These are phyloP conservation scores for Tolmerus cingulatus DNA, from an alignment of 2,888 invertebrate genomes.

Conservation along the genomic window DNA sequence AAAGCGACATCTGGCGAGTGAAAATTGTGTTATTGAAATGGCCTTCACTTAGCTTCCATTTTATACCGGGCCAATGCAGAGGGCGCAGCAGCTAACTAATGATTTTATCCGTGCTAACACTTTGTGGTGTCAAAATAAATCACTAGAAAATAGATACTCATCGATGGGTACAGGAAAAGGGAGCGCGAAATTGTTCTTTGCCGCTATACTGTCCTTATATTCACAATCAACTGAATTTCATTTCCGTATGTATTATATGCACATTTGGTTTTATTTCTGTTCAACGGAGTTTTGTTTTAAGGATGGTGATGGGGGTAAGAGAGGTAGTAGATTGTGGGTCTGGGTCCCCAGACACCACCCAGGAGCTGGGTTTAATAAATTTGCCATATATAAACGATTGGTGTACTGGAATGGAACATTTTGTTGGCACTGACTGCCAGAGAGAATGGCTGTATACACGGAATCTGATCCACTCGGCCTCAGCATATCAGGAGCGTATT, in stretches of 20 bases:
- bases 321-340: background rate
- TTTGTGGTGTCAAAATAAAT: background rate
- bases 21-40: background rate
- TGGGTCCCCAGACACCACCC: background rate
- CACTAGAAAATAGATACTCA: background rate
- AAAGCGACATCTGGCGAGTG: background rate
- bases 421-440: background rate
- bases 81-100: background rate
- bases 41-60: background rate
- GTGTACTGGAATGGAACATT: background rate
- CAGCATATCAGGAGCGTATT: slow-evolving; percentile 23
- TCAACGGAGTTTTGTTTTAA: slow-evolving; percentile 10
- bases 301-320: background rate
- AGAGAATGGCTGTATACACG: slow-evolving; percentile 24
- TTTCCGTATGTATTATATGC: slow-evolving; percentile 36
- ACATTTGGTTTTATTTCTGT: slow-evolving; percentile 27
- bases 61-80: background rate
- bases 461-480: slow-evolving; percentile 20
- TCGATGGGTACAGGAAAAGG: background rate
- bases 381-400: slow-evolving; percentile 33
- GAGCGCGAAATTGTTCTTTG: background rate
- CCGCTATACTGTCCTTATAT: slow-evolving; percentile 39
- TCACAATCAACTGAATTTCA: slow-evolving; percentile 28
- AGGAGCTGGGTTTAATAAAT: slow-evolving; percentile 34
- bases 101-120: background rate